Percentiles rank a stretch among this genome's conserved stretches.
These are phyloP conservation scores for Hofmannophila pseudospretella DNA, from an alignment of 2,888 invertebrate species.

Conservation along the genomic window DNA sequence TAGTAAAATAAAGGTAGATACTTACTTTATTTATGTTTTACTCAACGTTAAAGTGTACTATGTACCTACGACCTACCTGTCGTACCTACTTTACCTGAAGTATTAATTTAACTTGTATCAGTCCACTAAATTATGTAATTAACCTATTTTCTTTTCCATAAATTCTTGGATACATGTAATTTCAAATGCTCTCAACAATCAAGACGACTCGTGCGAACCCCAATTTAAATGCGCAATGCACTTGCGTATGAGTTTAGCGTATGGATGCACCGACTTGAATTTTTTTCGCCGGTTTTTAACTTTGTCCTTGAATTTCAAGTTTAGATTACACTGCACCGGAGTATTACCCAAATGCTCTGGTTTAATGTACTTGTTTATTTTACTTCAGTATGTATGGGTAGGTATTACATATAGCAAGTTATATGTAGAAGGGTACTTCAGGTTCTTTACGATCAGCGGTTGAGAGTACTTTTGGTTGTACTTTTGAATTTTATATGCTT, in stretches of 20 bases:
- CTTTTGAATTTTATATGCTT: neutral
- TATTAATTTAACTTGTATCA: no score
- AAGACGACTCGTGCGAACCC: no score
- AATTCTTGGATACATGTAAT: no score
- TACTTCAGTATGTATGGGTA: constrained; percentile 1
- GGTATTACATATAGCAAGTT: neutral
- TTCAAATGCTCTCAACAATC: no score
- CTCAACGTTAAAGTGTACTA: no score
- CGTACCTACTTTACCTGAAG: no score
- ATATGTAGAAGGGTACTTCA: neutral
- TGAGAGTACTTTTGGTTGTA: neutral
- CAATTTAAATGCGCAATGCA: constrained; percentile 25
- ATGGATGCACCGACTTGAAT: constrained; percentile 65
- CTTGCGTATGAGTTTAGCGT: constrained; percentile 31
- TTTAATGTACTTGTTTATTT: constrained; percentile 7
- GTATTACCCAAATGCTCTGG: constrained; percentile 38
- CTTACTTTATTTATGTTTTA: no score
- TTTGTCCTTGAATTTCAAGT: constrained; percentile 74
- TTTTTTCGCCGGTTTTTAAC: constrained; percentile 63
- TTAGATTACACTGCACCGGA: constrained; percentile 67
- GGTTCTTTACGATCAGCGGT: neutral
- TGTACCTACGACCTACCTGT: no score
- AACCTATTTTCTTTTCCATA: no score
- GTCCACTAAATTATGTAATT: no score
- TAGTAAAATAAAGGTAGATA: no score